phyloP scores from a whole-genome alignment of 2,888 invertebrate species.

The Phalera bucephala region DNA sequence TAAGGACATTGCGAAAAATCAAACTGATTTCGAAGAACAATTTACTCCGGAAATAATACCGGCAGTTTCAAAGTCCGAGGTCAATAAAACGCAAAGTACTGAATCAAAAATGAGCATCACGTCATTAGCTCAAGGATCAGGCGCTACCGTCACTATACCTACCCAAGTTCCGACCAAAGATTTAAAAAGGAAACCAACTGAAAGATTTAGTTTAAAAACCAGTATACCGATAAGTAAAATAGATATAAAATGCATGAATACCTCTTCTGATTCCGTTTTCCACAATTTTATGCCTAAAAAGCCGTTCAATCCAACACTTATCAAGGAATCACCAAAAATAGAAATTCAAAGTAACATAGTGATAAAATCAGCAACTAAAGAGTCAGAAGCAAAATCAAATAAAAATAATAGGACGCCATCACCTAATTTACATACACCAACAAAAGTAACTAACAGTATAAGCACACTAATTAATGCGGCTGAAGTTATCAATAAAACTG shows the following conservation, averaged over 20 bases:
- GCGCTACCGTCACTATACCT: slow-evolving; percentile 49
- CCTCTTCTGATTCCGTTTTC: slow-evolving; percentile 41
- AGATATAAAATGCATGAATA: slow-evolving; percentile 69
- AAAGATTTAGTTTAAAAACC: slow-evolving; percentile 72
- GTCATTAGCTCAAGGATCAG: slow-evolving; percentile 59
- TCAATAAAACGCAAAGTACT: slow-evolving; percentile 24
- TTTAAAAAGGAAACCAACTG: slow-evolving; percentile 55
- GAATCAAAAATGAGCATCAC: slow-evolving; percentile 64
- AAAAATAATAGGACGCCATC: slow-evolving; percentile 1
- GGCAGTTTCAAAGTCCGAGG: slow-evolving; percentile 39
- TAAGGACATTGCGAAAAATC: slow-evolving; percentile 30
- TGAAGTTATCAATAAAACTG: slow-evolving; percentile 62
- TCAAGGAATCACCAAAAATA: slow-evolving; percentile 46
- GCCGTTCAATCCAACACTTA: slow-evolving; percentile 40
- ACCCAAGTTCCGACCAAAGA: slow-evolving; percentile 42
- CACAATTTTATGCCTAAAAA: slow-evolving; percentile 30
- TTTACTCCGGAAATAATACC: slow-evolving; percentile 63
- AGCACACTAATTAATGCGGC: slow-evolving; percentile 63
- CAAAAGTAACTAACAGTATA: slow-evolving; percentile 42
- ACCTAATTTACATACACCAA: background rate
- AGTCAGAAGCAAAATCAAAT: slow-evolving; percentile 40
- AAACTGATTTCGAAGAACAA: slow-evolving; percentile 69
- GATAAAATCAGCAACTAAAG: slow-evolving; percentile 59
- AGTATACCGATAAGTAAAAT: slow-evolving; percentile 78
- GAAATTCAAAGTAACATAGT: slow-evolving; percentile 74